Percentiles rank a stretch among this genome's conserved stretches.
phyloP scores from a whole-genome alignment of 2,797 vertebrate species.

The Tragelaphus eurycerus region DNA sequence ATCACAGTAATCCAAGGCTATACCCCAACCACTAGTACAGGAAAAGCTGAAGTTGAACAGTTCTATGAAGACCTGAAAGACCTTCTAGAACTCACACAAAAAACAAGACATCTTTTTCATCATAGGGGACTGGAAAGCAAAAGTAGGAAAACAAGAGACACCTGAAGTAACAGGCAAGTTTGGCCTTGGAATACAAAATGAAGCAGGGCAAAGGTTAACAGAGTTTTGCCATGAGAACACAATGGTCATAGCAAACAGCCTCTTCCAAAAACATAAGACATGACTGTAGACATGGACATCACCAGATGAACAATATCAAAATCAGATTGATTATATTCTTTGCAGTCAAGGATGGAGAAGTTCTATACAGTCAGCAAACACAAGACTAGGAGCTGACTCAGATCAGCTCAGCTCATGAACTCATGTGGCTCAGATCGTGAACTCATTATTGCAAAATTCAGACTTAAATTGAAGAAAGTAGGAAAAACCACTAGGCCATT shows the following conservation, averaged over 20 bases:
- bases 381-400: background rate
- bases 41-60: background rate
- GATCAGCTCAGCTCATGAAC: too few relatives aligned
- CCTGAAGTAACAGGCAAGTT: background rate
- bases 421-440: background rate
- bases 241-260: background rate
- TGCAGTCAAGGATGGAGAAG: background rate
- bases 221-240: background rate
- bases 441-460: background rate
- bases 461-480: background rate
- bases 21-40: background rate
- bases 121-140: background rate
- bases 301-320: background rate
- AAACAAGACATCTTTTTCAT: background rate
- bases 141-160: background rate
- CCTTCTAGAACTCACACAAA: background rate
- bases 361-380: background rate
- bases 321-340: background rate
- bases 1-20: background rate
- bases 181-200: background rate
- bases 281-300: background rate
- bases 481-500: background rate
- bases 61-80: background rate
- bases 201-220: background rate
- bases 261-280: background rate